Base-by-base conservation (phyloP, 2,797 vertebrate genomes). In the Enteromius anoplus region DNA sequence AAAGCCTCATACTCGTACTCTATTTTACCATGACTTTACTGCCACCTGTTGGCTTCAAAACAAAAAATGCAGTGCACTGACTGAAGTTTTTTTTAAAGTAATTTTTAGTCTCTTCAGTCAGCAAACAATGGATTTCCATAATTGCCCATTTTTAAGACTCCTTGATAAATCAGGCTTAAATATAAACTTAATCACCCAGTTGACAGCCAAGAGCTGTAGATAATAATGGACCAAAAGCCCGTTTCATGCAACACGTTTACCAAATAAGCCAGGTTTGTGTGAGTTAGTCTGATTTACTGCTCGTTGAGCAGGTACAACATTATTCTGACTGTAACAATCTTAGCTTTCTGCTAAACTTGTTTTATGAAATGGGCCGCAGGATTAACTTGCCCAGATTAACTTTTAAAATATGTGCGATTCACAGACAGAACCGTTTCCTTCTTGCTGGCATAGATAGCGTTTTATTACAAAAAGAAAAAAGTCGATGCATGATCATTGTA, bases 371-470 rank as follows among this genome's bases (percentile, higher is more conserved):
- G 8, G 51, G 7, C 7, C 2, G 2, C 7, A 0, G 12, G 42
- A 23, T 5, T n/a, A 0, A 26, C 37, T 81, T 42, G 1, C 10
- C 14, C 23, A 3, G 7, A 79, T 47, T 7, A 47, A 14, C 6
- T 81, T 83, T 55, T 78, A 72, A 75, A 77, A 83, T 68, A 76
- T 55, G 37, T 73, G 32, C 14, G 21, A 83, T 78, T 78, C 23
- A 79, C 32, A 85, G 55, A 88, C 51, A 82, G 68, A 88, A 79
- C 71, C 75, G 80, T 81, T 72, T 64, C 75, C 69, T 79, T 73
- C 75, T 81, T 86, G 86, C 88, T 86, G 85, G 89, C 86, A 92
- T 87, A 89, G 85, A 89, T 42, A 77, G 87, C 75, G 87, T 87
- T 87, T 90, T 89, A 90, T 88, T 90, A 79, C 78, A 87, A 85